phyloP scores from a whole-genome alignment of 2,113 vertebrate species.

The Grammomys dolichurus region DNA sequence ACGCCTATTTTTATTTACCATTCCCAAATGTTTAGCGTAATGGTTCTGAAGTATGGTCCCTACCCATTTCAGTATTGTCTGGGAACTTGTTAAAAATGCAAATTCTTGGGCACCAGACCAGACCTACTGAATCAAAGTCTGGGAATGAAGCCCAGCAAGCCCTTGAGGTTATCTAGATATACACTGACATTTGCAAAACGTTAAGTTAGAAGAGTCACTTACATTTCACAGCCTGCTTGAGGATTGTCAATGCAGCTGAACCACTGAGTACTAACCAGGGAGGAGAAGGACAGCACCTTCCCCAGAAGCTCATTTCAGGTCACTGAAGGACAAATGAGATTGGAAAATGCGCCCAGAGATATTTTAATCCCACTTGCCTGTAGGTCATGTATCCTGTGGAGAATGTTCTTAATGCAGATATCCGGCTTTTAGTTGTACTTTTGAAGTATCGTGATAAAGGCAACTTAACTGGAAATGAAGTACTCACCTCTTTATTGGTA shows the following conservation, averaged over 20 bases:
- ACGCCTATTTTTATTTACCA: not conserved
- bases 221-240: not conserved
- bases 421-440: not conserved
- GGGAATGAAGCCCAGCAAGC: not conserved
- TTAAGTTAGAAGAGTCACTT: not conserved
- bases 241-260: not conserved
- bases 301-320: not conserved
- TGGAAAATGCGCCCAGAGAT: not conserved
- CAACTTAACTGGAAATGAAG: not conserved
- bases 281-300: not conserved
- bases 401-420: not conserved
- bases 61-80: not conserved
- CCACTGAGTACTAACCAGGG: not conserved
- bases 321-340: not conserved
- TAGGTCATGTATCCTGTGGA: not conserved
- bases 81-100: not conserved
- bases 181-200: not conserved
- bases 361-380: not conserved
- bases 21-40: not conserved
- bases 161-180: not conserved
- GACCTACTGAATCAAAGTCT: not conserved
- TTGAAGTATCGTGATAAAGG: not conserved
- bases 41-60: not conserved
- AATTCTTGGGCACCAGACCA: not conserved
- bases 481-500: not conserved